phyloP scores from a whole-genome alignment of 1,140 invertebrate genomes.

The Rhynchophorus ferrugineus region DNA sequence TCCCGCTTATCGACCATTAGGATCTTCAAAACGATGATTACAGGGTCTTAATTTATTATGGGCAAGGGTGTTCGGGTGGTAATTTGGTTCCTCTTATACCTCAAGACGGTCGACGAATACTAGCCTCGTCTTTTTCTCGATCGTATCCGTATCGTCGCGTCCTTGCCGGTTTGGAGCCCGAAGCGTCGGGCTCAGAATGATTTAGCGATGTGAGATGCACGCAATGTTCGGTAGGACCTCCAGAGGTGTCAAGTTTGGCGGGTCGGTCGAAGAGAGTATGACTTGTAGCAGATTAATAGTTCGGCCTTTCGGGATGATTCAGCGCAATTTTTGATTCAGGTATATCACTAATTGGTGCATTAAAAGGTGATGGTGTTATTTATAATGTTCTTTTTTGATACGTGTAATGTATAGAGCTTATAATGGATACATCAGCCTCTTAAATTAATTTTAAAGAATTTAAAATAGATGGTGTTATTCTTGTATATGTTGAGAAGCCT shows the following conservation, averaged over 20 bases:
- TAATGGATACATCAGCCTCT: too few species aligned
- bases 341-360: too few species aligned
- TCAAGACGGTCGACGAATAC: not conserved
- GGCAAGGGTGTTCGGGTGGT: constrained; percentile 17
- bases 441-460: too few species aligned
- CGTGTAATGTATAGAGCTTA: too few species aligned
- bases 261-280: not conserved
- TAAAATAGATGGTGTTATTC: too few species aligned
- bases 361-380: too few species aligned
- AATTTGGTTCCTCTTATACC: constrained; percentile 5
- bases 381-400: too few species aligned
- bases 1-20: constrained; percentile 12
- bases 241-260: not conserved
- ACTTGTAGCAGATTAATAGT: not conserved
- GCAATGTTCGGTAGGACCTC: constrained; percentile 1
- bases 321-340: too few species aligned
- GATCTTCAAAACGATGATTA: constrained; percentile 15
- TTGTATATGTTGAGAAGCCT: too few species aligned
- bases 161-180: too few species aligned
- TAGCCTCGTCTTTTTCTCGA: not conserved
- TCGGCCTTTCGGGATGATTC: not conserved
- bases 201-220: too few species aligned
- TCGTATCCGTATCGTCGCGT: not conserved
- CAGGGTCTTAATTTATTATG: constrained; percentile 16
- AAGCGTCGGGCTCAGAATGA: too few species aligned